phyloP scores from a whole-genome alignment of 2,888 invertebrate genomes.

The Serrognathus titanus region DNA sequence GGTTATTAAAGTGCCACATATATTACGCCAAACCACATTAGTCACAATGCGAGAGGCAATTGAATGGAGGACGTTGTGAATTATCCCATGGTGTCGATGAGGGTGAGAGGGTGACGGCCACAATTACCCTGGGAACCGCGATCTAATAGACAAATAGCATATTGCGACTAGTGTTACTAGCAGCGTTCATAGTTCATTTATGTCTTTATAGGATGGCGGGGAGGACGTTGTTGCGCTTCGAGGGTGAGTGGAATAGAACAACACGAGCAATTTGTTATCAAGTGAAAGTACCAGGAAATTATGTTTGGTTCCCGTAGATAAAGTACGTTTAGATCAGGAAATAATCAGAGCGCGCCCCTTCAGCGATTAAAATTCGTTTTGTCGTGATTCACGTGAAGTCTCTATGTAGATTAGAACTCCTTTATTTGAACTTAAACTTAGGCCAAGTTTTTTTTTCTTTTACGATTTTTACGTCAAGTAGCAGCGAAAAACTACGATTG shows the following conservation, averaged over 20 bases:
- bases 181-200: background rate
- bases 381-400: conserved; percentile 8
- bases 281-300: background rate
- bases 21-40: background rate
- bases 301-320: background rate
- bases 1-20: background rate
- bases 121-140: conserved; percentile 8
- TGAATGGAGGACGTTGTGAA: background rate
- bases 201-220: background rate
- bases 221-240: background rate
- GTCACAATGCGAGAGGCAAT: background rate
- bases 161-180: conserved; percentile 1
- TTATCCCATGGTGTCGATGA: conserved; percentile 4
- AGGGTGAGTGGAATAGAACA: background rate
- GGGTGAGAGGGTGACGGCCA: conserved; percentile 4
- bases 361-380: conserved; percentile 10
- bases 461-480: too few relatives aligned
- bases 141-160: conserved; percentile 10
- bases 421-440: too few relatives aligned
- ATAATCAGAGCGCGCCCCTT: background rate
- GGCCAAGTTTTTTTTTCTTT: too few relatives aligned
- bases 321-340: background rate
- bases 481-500: too few relatives aligned
- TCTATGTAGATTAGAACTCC: background rate
- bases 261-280: background rate